A percentile compares a stretch with the other conserved stretches of the same genome.
phyloP scores from a whole-genome alignment of 2,797 vertebrate genomes.

The Crocidura indochinensis region DNA sequence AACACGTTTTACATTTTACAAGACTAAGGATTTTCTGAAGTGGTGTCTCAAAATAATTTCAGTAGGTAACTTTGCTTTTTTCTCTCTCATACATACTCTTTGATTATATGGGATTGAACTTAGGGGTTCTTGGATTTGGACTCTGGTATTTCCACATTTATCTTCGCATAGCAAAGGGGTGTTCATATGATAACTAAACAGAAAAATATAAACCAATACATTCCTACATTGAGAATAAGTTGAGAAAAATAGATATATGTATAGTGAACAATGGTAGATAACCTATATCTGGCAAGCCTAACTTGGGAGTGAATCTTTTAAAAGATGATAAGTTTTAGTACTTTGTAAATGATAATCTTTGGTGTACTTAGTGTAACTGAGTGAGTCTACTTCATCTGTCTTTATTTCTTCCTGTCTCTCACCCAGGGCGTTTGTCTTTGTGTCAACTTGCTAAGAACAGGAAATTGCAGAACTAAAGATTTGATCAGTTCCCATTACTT shows the following conservation, averaged over 20 bases:
- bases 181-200: background rate
- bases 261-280: background rate
- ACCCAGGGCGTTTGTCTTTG: constrained; percentile 56
- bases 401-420: constrained; percentile 77
- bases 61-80: background rate
- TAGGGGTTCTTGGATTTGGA: background rate
- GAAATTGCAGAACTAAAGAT: constrained; percentile 71
- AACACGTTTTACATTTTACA: constrained; percentile 38
- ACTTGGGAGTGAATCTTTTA: constrained; percentile 19
- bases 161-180: constrained; percentile 28
- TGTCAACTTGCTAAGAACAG: constrained; percentile 69
- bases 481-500: constrained; percentile 71
- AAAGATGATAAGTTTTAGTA: background rate
- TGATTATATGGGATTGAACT: constrained; percentile 23
- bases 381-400: constrained; percentile 39
- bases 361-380: constrained; percentile 4
- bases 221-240: background rate
- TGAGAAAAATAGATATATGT: constrained; percentile 5
- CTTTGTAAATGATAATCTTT: constrained; percentile 49
- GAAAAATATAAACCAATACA: background rate
- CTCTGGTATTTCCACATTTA: constrained; percentile 2
- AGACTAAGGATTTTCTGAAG: constrained; percentile 39
- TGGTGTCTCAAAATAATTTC: constrained; percentile 65
- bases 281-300: constrained; percentile 9
- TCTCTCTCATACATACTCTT: background rate